Base-by-base conservation (phyloP, 2,888 invertebrate genomes). In the Melieria crassipennis region DNA sequence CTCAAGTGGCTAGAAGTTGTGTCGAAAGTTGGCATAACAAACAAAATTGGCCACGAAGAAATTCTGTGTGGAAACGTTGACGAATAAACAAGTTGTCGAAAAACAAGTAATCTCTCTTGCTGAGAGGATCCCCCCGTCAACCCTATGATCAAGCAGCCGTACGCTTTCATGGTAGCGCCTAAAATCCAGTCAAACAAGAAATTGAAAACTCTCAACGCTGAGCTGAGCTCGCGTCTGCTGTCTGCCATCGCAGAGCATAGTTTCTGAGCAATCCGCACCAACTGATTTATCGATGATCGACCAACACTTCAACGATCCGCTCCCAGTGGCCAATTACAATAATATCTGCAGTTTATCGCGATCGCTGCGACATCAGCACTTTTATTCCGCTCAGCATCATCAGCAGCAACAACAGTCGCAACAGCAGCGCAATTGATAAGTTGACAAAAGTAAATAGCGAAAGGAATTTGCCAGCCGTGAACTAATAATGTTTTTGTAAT, bases 401-500 rank as follows among this genome's bases (percentile, higher is more conserved):
- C 52, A n/a, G 52, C 52, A 52, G 52, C 52, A 50, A 10, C 50
- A 52, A 52, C 6, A n/a, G 52, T 52, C 30, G 30, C 30, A 30
- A 2, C 30, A 30, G 30, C 30, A 30, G 30, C 30, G 30, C 30
- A 30, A 30, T 30, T 30, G 30, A 30, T 30, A 30, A 30, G 30
- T 30, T 30, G 30, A 30, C 30, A 30, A 30, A 30, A 30, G 30
- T 30, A 52, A 52, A 52, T 30, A 30, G 30, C 30, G 10, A 58
- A 42, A 42, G 30, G 13, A 58, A 58, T 58, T 30, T 11, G 6
- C 30, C 42, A 4, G 42, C 11, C 11, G 45, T 61, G 46, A 30
- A 7, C 47, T 48, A 63, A 13, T 62, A 46, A 62, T 63, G 47
- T 63, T 61, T 63, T 48, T 43, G 13, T 63, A 30, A 48, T 63